Evolutionary conservation across 2,797 vertebrate species (phyloP), one percentile per base, ranked within the genome.

Genomic region (Sylvilagus floridanus): DNA sequence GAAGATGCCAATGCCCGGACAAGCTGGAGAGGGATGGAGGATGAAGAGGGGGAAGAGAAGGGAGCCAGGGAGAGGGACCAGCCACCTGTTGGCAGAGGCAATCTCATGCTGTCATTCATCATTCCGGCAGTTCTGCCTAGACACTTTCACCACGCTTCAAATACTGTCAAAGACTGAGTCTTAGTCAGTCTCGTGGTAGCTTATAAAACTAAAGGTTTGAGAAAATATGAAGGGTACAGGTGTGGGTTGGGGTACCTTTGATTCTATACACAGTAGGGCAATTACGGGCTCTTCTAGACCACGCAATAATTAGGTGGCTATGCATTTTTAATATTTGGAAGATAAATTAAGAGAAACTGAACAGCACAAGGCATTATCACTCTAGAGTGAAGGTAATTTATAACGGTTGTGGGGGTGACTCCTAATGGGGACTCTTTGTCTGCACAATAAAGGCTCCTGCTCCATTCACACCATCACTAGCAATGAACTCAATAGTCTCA

Each of bases 401-500:
- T 19, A 88, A 76, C 12, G 26, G 24, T 12, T 52, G 52, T 68
- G n/a, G 7, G 42, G 62, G 85, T 82, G 72, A 78, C 87, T 87
- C 42, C 72, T 78, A 57, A n/a, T 47, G 9, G 52, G 93, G n/a
- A 77, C 14, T n/a, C 47, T 94, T 57, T 37, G 71, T 94, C 24
- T 95, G 89, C 94, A 88, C 24, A 92, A 79, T 75, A 76, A 94
- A 93, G 81, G 91, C 84, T 42, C 75, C 96, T 35, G 52, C 91
- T 97, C 77, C 93, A 90, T 71, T 96, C 83, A 35, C 24, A 57
- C 63, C 62, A 35, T 93, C 96, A 96, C 89, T 94, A 95, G 85
- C 94, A 97, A 97, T 96, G 96, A 97, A 90, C 62, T 81, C 72
- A 66, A 81, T 28, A 77, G 89, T 71, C 96, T 93, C 95, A 71